Percentiles rank a stretch among this genome's conserved stretches.
Conservation (phyloP, 2,113 vertebrate genomes). For the Malurus elegans region DNA sequence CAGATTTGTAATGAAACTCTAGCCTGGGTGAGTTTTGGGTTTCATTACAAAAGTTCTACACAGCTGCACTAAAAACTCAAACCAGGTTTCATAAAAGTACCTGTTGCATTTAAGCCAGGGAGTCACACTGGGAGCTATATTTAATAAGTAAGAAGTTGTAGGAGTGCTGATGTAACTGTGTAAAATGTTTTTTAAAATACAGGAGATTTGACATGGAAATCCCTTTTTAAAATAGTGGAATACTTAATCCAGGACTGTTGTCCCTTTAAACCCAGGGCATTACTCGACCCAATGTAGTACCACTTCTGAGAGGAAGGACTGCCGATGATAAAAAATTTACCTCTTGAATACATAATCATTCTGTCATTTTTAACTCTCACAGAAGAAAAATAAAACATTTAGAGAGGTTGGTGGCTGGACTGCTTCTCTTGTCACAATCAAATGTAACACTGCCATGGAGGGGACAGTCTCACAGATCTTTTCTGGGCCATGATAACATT, state of each 20-base stretch:
- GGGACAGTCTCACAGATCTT: neutral
- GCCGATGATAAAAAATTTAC: neutral
- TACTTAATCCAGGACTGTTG: neutral
- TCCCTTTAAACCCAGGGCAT: neutral
- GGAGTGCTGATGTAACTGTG: slow-evolving; percentile 57
- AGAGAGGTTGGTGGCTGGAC: neutral
- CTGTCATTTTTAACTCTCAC: neutral
- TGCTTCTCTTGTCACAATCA: neutral
- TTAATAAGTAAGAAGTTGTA: slow-evolving; percentile 64
- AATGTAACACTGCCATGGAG: neutral
- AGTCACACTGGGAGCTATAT: slow-evolving; percentile 34
- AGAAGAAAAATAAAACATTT: neutral
- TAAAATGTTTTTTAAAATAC: slow-evolving; percentile 48
- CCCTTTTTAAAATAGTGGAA: slow-evolving; percentile 1
- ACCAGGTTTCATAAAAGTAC: slow-evolving; percentile 62
- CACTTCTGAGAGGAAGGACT: neutral
- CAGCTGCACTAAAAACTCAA: slow-evolving; percentile 64
- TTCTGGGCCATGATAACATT: neutral
- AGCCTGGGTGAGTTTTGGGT: slow-evolving; percentile 41
- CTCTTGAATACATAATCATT: neutral
- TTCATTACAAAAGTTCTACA: slow-evolving; percentile 54
- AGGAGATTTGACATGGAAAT: slow-evolving; percentile 32
- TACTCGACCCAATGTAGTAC: neutral
- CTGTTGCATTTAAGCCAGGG: slow-evolving; percentile 56
- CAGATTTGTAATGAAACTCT: slow-evolving; percentile 60